Evolutionary conservation across 2,113 vertebrate genomes (phyloP), one percentile per base, ranked within the genome.

Genomic region (Chaetodon trifascialis): DNA sequence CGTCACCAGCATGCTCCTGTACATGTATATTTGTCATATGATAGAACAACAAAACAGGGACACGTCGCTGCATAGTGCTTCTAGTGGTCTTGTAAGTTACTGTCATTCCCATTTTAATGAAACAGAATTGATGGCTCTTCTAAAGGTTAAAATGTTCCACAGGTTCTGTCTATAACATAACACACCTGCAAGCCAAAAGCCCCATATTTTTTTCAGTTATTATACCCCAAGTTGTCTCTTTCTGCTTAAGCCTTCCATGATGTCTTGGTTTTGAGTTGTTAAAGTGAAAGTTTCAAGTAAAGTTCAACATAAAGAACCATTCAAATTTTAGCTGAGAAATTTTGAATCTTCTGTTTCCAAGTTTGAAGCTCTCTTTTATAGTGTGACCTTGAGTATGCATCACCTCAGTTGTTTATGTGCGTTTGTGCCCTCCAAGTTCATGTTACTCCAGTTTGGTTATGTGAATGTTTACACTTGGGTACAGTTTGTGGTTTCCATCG

Each of bases 401-500:
- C 12, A 7, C 4, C 6, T 46, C 59, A 21, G 65, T n/a, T 78
- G 42, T 77, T 73, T 73, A 23, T 82, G 69, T 68, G 70, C 38
- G 23, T 70, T 49, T 44, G 51, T 46, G 15, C 5, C 77, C 79
- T 65, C 68, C 56, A 83, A 78, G 73, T 64, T 73, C 62, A 36
- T 52, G 34, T 68, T 55, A 36, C 70, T 62, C 66, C 60, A 40
- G n/a, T 21, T 0, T 10, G n/a, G 15, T 67, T 42, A 25, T 0
- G 14, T 82, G 75, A 70, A 68, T 73, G 25, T 76, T 60, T 71
- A 74, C 40, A 4, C 69, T 77, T 30, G 40, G 23, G 49, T 58
- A 36, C 1, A 25, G 49, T 62, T 1, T 86, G 74, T 63, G 66
- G 82, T 86, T 87, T 77, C 40, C 12, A 36, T 75, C 34, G 21